Conservation (phyloP, 1,140 invertebrate species). For the Brachionus rotundiformis region DNA sequence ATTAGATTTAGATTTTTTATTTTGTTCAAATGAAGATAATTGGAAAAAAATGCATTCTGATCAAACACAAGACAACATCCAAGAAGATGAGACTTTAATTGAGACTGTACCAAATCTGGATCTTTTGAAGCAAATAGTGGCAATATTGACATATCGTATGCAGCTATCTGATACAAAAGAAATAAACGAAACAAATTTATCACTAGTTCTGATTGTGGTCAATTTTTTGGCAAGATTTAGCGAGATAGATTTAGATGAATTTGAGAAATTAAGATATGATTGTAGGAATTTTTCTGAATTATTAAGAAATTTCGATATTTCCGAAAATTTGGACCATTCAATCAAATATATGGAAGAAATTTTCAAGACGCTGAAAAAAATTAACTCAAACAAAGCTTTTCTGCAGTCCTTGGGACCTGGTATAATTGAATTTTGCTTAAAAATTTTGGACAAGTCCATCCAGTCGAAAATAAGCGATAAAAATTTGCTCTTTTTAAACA, state of each 20-base stretch:
- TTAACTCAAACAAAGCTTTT: not conserved
- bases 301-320: not conserved
- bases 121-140: not conserved
- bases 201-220: not conserved
- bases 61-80: not conserved
- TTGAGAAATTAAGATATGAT: not conserved
- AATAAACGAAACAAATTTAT: not conserved
- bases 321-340: not conserved
- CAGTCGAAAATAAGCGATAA: not conserved
- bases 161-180: not conserved
- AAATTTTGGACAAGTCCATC: not conserved
- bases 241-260: not conserved
- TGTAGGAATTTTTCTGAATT: too few relatives aligned
- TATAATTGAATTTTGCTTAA: conserved; percentile 3
- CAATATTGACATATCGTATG: not conserved
- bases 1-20: not conserved
- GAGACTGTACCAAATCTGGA: not conserved
- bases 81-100: not conserved
- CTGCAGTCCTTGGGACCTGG: not conserved
- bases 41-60: too few relatives aligned
- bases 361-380: not conserved
- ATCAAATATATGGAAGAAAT: not conserved
- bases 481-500: not conserved
- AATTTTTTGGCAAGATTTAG: not conserved
- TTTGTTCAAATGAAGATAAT: not conserved